Conservation (phyloP, 2,113 vertebrate genomes). For the Triplophysa siluroides region DNA sequence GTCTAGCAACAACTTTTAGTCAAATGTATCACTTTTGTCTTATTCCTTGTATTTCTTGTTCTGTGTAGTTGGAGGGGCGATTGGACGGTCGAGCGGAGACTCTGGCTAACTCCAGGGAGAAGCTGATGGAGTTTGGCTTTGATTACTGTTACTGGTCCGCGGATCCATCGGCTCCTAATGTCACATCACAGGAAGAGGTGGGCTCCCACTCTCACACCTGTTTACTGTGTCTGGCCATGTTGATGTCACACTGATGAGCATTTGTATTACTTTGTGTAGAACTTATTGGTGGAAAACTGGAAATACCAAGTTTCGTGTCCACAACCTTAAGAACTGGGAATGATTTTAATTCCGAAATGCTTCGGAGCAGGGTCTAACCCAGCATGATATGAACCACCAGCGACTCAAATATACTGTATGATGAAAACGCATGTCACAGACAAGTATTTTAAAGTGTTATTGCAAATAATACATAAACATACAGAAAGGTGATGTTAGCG, state of each 20-base stretch:
- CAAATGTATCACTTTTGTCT: no score
- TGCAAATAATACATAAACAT: no score
- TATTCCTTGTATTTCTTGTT: conserved; percentile 20
- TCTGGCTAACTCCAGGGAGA: conserved; percentile 83
- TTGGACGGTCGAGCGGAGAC: conserved; percentile 65
- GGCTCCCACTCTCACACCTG: conserved; percentile 51
- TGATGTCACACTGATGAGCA: conserved; percentile 2
- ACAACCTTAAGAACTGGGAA: no score
- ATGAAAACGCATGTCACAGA: no score
- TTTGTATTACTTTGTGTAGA: not conserved
- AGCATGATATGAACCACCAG: no score
- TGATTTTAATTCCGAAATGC: no score
- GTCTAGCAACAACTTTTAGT: no score
- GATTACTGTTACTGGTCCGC: conserved; percentile 99
- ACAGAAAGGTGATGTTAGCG: no score
- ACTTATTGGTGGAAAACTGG: conserved; percentile 4
- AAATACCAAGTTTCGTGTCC: not conserved
- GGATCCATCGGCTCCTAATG: conserved; percentile 83
- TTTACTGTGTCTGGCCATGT: not conserved
- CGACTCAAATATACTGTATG: no score
- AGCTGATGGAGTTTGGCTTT: conserved; percentile 87
- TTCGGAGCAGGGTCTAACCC: no score
- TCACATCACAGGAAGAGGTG: conserved; percentile 95
- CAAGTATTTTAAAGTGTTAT: no score
- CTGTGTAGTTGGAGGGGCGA: conserved; percentile 79